Percentiles rank a stretch among this genome's conserved stretches.
phyloP scores from a whole-genome alignment of 2,797 vertebrate genomes.

The Eulemur coronatus region DNA sequence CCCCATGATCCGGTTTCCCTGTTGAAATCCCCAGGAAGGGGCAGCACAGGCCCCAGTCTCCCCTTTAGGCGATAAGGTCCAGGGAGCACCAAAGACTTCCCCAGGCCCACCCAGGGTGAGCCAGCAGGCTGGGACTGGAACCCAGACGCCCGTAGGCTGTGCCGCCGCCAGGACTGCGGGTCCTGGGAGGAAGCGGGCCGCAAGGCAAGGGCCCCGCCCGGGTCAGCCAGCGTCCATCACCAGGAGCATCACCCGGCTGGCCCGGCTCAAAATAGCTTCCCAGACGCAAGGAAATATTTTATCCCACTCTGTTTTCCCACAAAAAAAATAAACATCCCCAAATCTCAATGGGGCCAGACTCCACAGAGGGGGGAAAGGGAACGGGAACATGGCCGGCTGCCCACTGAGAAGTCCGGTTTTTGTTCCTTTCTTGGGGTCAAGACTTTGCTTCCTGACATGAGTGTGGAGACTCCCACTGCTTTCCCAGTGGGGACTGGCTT shows the following conservation, averaged over 20 bases:
- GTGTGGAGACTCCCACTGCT: conserved; percentile 39
- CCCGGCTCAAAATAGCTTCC: conserved; percentile 69
- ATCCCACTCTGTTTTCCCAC: conserved; percentile 68
- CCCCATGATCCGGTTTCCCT: not conserved
- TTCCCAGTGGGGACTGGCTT: conserved; percentile 50
- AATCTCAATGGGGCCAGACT: conserved; percentile 70
- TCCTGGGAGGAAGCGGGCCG: conserved; percentile 42
- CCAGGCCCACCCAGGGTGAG: not conserved
- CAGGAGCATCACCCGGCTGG: conserved; percentile 49
- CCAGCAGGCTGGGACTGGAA: not conserved
- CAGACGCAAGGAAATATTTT: conserved; percentile 72
- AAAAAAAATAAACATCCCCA: conserved; percentile 70
- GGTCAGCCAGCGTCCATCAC: conserved; percentile 59
- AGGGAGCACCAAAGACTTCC: not conserved
- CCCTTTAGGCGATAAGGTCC: not conserved
- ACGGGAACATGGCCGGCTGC: not conserved
- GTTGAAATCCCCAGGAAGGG: conserved; percentile 23
- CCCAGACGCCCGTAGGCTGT: not conserved
- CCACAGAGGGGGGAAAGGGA: not conserved
- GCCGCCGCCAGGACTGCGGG: not conserved
- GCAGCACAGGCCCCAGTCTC: conserved; percentile 11
- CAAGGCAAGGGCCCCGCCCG: not conserved
- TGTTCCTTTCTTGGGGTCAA: conserved; percentile 58
- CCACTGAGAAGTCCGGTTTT: conserved; percentile 47
- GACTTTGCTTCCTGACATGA: conserved; percentile 44